Conservation (phyloP, 64 coral and sea anemone genomes). For the Montipora foliosa region DNA sequence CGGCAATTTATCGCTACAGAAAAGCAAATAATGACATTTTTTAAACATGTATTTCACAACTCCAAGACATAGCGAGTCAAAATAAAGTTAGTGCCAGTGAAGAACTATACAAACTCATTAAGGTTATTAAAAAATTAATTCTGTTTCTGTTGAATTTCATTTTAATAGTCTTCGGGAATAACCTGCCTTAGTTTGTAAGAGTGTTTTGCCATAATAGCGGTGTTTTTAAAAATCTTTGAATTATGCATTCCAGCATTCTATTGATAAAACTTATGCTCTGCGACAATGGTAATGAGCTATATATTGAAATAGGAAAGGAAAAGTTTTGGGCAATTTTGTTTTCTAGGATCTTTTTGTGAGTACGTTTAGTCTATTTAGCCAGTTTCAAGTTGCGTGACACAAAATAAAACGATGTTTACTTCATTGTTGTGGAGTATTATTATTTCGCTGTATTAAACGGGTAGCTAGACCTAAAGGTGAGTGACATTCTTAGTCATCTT, state of each 20-base stretch:
- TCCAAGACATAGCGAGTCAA: neutral
- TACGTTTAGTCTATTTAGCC: conserved; percentile 26
- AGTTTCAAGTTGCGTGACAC: conserved; percentile 8
- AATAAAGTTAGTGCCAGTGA: conserved; percentile 7
- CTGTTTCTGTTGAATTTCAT: neutral
- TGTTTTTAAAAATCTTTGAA: conserved; percentile 24
- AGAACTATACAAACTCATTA: neutral
- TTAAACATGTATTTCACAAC: neutral
- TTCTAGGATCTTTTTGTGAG: conserved; percentile 18
- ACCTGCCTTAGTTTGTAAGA: conserved; percentile 14
- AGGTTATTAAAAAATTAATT: neutral
- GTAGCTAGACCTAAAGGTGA: conserved; percentile 1
- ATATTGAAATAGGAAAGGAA: conserved; percentile 10
- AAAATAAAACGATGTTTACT: conserved; percentile 24
- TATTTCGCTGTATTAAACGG: conserved; percentile 7
- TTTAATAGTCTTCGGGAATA: conserved; percentile 6
- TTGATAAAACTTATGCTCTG: neutral
- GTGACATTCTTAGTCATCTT: neutral
- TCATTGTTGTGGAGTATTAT: conserved; percentile 10
- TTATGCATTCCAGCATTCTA: neutral
- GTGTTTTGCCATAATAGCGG: conserved; percentile 24
- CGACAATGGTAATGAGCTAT: conserved; percentile 27
- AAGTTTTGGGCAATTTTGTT: conserved; percentile 13
- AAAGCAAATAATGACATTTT: conserved; percentile 1
- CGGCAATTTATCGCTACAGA: neutral